Conservation (phyloP, 2,888 invertebrate genomes). For the Caenorhabditis sp. region DNA sequence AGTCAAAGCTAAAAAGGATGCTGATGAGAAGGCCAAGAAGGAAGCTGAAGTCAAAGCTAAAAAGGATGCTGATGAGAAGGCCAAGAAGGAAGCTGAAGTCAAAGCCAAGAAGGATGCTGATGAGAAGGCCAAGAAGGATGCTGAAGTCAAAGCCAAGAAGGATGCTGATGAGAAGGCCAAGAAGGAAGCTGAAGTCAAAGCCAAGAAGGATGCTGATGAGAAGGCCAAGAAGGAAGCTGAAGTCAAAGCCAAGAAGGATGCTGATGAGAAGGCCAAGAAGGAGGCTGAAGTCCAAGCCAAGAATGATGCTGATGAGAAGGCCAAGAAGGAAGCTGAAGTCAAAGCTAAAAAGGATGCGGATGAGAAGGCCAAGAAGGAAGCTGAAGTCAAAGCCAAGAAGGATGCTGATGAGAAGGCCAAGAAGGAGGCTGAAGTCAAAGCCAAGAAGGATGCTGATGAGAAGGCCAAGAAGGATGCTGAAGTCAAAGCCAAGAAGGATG, state of each 20-base stretch:
- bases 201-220: neutral
- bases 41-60: neutral
- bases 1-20: slow-evolving; percentile 1
- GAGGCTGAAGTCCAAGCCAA: neutral
- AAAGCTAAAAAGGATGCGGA: too few species aligned
- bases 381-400: neutral
- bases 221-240: neutral
- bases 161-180: slow-evolving; percentile 7
- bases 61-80: slow-evolving; percentile 6
- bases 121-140: slow-evolving; percentile 11
- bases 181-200: neutral
- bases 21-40: neutral
- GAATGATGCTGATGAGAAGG: neutral
- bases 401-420: neutral
- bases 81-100: slow-evolving; percentile 5
- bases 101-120: slow-evolving; percentile 17
- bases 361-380: slow-evolving; percentile 1
- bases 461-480: neutral
- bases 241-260: neutral
- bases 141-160: slow-evolving; percentile 19
- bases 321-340: neutral
- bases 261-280: neutral
- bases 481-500: neutral
- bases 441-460: slow-evolving; percentile 3
- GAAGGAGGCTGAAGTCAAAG: neutral